These are phyloP conservation scores for Cosmorhoe ocellata DNA, from an alignment of 2,888 invertebrate genomes.

Conservation along the genomic window DNA sequence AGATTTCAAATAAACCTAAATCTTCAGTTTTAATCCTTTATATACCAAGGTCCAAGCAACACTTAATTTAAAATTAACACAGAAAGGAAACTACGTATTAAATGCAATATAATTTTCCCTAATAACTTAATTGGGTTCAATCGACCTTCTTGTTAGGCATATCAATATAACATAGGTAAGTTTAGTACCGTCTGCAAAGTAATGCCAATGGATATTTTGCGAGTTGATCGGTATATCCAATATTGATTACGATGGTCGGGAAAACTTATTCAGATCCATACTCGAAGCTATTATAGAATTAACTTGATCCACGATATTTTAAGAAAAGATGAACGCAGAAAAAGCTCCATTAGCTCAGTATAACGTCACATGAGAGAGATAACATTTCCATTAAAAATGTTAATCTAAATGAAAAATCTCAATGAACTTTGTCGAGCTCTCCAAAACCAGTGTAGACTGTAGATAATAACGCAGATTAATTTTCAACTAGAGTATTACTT, in stretches of 20 bases:
- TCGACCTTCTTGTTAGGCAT: background rate
- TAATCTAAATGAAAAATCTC: constrained; percentile 29
- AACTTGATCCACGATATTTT: no score
- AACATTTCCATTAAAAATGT: constrained; percentile 14
- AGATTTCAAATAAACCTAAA: background rate
- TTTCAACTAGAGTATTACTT: constrained; percentile 47
- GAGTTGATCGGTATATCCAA: no score
- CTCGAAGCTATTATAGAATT: no score
- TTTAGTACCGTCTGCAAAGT: no score
- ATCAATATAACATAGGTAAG: background rate
- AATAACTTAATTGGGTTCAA: background rate
- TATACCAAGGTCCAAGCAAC: background rate
- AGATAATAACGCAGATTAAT: constrained; percentile 47
- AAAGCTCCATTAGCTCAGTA: no score
- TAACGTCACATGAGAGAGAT: no score
- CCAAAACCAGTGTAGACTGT: constrained; percentile 43
- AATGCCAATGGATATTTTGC: no score
- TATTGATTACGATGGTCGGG: no score
- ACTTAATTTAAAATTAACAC: background rate
- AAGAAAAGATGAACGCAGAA: no score
- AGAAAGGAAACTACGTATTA: background rate
- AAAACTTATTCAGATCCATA: no score
- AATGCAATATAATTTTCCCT: background rate
- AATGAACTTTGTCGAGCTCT: constrained; percentile 49
- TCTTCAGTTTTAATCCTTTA: background rate